Base-by-base conservation (phyloP, 2,888 invertebrate species). In the Volucella zonaria region DNA sequence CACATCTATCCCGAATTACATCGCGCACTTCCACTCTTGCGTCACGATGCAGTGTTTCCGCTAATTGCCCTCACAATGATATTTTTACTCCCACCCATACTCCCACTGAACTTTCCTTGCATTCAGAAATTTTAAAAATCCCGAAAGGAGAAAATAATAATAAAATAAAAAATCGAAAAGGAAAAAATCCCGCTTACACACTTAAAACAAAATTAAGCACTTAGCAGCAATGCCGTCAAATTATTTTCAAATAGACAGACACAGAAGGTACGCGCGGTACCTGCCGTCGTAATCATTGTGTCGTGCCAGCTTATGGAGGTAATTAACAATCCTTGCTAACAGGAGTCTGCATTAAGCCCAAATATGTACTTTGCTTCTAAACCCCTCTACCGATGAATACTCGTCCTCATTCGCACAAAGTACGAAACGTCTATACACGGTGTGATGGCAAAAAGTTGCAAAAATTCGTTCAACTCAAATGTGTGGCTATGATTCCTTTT, bases 171-270 rank as follows among this genome's bases (percentile, higher is more conserved):
- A 62, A 64, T 49, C 51, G 52, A 58, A 45, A 9, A 47, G 2
- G 8, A 52, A 59, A 49, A 31, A 56, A 58, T 38, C 66, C 40
- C 54, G 58, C 49, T 67, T 54, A 64, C 71, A 71, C 75, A 75
- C 64, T 83, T 80, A 76, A 83, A 80, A 76, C 42, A 61, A 76
- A 83, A 83, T 83, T 83, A 83, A 80, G 80, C 80, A 83, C 75
- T 83, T 80, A 70, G 74, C 67, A 70, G 80, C 49, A 75, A 49
- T 75, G 83, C 83, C 71, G 75, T 83, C 67, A 71, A 83, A 80
- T 83, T 83, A 76, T 80, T 71, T 71, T 76, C 51, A 45, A 83
- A 80, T 80, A 80, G 61, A 68, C 79, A 79, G 43, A 68, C 40
- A 78, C 40, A 15, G 52, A 40, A 49, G 49, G 52, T 31, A 31